Percentiles rank a stretch among this genome's conserved stretches.
phyloP scores from a whole-genome alignment of 2,113 vertebrate species.

The Sebastes fasciatus region DNA sequence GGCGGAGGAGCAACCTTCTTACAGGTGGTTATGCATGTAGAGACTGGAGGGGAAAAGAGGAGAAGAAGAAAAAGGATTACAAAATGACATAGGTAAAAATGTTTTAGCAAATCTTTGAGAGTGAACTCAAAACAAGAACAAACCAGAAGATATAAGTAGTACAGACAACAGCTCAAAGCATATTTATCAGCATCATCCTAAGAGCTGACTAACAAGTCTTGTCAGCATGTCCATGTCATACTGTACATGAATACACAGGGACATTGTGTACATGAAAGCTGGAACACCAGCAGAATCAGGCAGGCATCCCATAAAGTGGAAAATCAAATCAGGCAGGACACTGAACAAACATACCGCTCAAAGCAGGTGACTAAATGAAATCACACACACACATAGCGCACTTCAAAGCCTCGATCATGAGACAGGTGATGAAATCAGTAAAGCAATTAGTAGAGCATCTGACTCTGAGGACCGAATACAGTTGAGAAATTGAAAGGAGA shows the following conservation, averaged over 20 bases:
- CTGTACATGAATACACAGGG: constrained; percentile 5
- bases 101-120: neutral
- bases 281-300: neutral
- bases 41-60: constrained; percentile 82
- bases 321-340: constrained; percentile 45
- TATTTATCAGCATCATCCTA: constrained; percentile 7
- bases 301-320: constrained; percentile 16
- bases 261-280: constrained; percentile 18
- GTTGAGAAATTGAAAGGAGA: constrained; percentile 1
- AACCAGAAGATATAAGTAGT: neutral
- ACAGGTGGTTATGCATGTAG: constrained; percentile 96
- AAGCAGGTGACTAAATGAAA: constrained; percentile 32
- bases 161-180: neutral
- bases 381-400: constrained; percentile 9
- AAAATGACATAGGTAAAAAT: neutral
- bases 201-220: neutral
- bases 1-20: constrained; percentile 97
- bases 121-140: neutral
- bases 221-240: constrained; percentile 3
- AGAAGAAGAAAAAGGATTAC: neutral
- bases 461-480: constrained; percentile 3
- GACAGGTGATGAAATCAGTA: constrained; percentile 29
- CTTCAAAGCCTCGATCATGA: constrained; percentile 41
- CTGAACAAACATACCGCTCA: neutral
- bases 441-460: constrained; percentile 20